These are phyloP conservation scores for Hystrix brachyura DNA, from an alignment of 2,113 vertebrate genomes.

Conservation along the genomic window DNA sequence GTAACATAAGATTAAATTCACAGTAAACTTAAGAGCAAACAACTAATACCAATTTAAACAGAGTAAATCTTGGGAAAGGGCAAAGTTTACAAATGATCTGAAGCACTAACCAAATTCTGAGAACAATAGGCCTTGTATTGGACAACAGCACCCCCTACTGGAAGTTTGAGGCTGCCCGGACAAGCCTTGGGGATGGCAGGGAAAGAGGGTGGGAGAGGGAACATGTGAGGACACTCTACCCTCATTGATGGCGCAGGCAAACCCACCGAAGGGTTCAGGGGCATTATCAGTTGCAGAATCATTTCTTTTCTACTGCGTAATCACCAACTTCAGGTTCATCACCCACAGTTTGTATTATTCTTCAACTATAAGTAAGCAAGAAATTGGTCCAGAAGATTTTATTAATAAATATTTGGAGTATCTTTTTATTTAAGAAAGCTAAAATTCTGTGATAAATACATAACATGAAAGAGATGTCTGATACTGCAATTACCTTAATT, in stretches of 20 bases:
- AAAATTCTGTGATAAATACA: background rate
- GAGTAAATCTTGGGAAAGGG: slow-evolving; percentile 65
- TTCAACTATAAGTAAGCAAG: background rate
- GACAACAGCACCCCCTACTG: slow-evolving; percentile 76
- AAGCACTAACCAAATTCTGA: slow-evolving; percentile 1
- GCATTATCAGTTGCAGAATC: background rate
- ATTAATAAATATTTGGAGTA: background rate
- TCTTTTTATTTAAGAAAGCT: background rate
- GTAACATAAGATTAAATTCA: slow-evolving; percentile 52
- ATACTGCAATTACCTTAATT: background rate
- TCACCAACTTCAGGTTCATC: background rate
- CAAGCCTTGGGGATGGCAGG: background rate
- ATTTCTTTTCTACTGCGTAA: background rate
- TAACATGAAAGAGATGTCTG: background rate
- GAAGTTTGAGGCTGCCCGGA: background rate
- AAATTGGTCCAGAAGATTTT: slow-evolving; percentile 32
- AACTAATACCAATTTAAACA: slow-evolving; percentile 74
- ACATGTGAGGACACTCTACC: background rate
- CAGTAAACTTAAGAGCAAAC: slow-evolving; percentile 61
- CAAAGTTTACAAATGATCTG: slow-evolving; percentile 58
- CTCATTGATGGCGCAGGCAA: too few relatives aligned
- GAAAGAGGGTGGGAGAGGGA: background rate
- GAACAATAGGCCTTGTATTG: slow-evolving; percentile 48
- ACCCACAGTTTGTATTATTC: background rate
- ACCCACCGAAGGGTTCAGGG: background rate